phyloP scores from a whole-genome alignment of 2,113 vertebrate species.

The Catagonus wagneri region DNA sequence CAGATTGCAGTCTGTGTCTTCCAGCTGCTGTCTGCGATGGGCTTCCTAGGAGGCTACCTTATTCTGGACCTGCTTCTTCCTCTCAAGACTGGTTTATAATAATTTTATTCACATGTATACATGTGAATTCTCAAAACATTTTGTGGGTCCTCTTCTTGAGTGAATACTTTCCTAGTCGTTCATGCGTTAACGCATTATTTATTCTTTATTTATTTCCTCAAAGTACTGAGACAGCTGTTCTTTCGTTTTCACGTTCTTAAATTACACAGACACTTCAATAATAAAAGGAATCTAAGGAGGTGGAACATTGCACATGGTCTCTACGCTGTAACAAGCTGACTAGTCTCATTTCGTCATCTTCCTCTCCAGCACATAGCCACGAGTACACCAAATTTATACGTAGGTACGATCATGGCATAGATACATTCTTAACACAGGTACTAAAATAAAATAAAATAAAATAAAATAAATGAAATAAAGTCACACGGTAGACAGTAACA shows the following conservation, averaged over 20 bases:
- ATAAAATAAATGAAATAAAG: background rate
- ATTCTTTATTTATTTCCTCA: conserved; percentile 69
- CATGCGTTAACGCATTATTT: background rate
- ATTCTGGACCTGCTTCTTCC: background rate
- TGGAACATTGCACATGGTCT: conserved; percentile 22
- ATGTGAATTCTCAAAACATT: conserved; percentile 51
- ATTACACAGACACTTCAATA: conserved; percentile 54
- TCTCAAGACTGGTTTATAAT: background rate
- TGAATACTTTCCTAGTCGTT: conserved; percentile 42
- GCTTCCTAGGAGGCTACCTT: background rate
- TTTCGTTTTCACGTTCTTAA: conserved; percentile 58
- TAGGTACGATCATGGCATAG: background rate
- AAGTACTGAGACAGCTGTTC: conserved; percentile 55
- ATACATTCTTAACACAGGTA: background rate
- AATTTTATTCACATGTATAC: conserved; percentile 44
- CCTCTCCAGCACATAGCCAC: background rate
- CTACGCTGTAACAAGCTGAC: background rate
- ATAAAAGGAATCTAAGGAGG: conserved; percentile 43
- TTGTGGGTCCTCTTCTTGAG: conserved; percentile 51
- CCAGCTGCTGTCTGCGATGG: background rate
- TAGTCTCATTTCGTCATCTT: background rate
- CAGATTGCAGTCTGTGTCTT: background rate
- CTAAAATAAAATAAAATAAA: too few relatives aligned
- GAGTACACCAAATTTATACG: background rate
- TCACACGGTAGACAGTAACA: background rate